Evolutionary conservation across 2,113 vertebrate species (phyloP), one percentile per base, ranked within the genome.

Genomic region (Tragelaphus strepsiceros): DNA sequence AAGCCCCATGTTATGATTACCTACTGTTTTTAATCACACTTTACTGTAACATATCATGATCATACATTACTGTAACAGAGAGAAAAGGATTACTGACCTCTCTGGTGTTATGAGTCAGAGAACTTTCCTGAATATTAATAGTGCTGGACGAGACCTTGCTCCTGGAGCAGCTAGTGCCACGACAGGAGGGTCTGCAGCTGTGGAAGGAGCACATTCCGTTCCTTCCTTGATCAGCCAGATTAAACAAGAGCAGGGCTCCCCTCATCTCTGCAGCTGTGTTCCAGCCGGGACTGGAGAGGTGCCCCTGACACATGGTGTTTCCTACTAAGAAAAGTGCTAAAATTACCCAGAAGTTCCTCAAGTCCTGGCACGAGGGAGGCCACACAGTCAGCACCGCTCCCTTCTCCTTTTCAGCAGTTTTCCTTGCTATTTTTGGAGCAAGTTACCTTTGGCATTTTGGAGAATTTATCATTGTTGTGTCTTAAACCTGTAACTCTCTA

Each of bases 81-180:
- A 82, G 71, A 11, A 54, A 43, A 91, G 13, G 49, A 16, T 8
- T 26, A 58, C 30, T n/a, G 32, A 91, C 64, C 24, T 53, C 53
- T 91, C 19, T n/a, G 7, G 49, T 77, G 80, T 80, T 74, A 80
- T 74, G 74, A 97, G 83, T 80, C 83, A 97, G 83, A 81, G 87
- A 95, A 89, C 17, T 86, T 92, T 96, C 83, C 32, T 51, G 91
- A 89, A 92, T 67, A 64, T 74, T 53, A 92, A 87, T 35, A 67
- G 78, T n/a, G 3, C 85, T 97, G 82, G 88, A 24, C 77, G 49
- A 67, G 62, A 35, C 84, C 58, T 53, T 53, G 88, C 8, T 83
- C 67, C 49, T 59, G 59, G 77, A 83, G 82, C 17, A 30, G 88
- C 28, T 11, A 32, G 32, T 26, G 56, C 32, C 86, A 58, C 2